Conservation (phyloP, 2,888 invertebrate species). For the Digitonthophagus gazella region DNA sequence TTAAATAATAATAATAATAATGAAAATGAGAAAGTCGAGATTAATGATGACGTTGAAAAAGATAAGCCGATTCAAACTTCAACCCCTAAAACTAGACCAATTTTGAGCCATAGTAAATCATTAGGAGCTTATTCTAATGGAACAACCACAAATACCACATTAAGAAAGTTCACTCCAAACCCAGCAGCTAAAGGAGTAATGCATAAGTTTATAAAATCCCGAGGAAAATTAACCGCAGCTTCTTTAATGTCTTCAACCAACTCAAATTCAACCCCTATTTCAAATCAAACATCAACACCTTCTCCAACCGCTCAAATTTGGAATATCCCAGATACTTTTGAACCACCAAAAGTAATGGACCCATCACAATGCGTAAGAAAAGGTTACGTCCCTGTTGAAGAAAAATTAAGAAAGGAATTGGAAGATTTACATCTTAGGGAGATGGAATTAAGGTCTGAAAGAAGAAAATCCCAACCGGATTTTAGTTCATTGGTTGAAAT, state of each 20-base stretch:
- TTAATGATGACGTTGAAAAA: too few relatives aligned
- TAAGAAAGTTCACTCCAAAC: conserved; percentile 63
- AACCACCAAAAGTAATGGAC: conserved; percentile 47
- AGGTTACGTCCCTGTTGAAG: conserved; percentile 81
- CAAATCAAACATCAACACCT: conserved; percentile 17
- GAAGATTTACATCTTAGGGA: conserved; percentile 74
- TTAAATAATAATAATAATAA: conserved; percentile 25
- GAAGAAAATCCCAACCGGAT: conserved; percentile 64
- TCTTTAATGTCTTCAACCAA: conserved; percentile 36
- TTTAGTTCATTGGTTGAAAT: conserved; percentile 57
- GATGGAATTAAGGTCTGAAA: conserved; percentile 58
- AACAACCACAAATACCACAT: conserved; percentile 10
- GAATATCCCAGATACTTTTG: conserved; percentile 35
- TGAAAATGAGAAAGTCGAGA: conserved; percentile 22
- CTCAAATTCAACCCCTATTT: neutral
- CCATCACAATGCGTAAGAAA: conserved; percentile 66
- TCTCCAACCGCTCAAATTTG: conserved; percentile 20
- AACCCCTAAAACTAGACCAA: conserved; percentile 7
- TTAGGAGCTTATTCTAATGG: conserved; percentile 20
- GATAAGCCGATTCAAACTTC: neutral
- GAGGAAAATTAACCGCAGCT: conserved; percentile 63
- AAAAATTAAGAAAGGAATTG: conserved; percentile 84
- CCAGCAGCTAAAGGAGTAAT: conserved; percentile 66
- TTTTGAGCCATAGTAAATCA: conserved; percentile 22
- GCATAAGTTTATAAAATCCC: conserved; percentile 80